These are phyloP conservation scores for Galeopterus variegatus DNA, from an alignment of 2,113 vertebrate genomes.

Conservation along the genomic window DNA sequence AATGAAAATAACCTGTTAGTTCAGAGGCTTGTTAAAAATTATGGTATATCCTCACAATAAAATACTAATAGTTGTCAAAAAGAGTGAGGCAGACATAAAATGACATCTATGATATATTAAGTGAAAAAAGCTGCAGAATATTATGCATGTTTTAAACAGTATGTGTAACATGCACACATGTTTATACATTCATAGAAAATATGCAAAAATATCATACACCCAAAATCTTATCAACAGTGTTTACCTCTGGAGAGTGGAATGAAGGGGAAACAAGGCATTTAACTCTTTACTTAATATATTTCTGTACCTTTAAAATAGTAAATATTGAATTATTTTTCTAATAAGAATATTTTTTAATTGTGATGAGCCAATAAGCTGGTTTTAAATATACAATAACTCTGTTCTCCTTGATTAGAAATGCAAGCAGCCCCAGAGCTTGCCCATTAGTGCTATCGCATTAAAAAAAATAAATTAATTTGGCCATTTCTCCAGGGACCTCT, in stretches of 20 bases:
- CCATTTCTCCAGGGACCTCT: background rate
- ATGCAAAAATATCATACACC: background rate
- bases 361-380: background rate
- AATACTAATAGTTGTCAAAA: background rate
- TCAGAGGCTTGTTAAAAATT: background rate
- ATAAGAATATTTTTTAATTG: slow-evolving; percentile 27
- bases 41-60: background rate
- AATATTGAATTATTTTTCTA: background rate
- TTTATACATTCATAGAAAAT: background rate
- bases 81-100: background rate
- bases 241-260: background rate
- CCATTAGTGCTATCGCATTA: background rate
- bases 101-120: background rate
- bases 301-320: background rate
- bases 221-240: background rate
- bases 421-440: background rate
- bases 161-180: background rate
- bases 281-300: background rate
- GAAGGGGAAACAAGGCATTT: background rate
- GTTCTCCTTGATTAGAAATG: background rate
- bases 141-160: background rate
- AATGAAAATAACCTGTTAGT: background rate
- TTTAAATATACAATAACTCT: background rate
- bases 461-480: slow-evolving; percentile 33
- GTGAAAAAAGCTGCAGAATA: background rate